Percentiles rank a stretch among this genome's conserved stretches.
Evolutionary conservation across 2,797 vertebrate genomes (phyloP).

Genomic region (Bryconaethiops microstoma): DNA sequence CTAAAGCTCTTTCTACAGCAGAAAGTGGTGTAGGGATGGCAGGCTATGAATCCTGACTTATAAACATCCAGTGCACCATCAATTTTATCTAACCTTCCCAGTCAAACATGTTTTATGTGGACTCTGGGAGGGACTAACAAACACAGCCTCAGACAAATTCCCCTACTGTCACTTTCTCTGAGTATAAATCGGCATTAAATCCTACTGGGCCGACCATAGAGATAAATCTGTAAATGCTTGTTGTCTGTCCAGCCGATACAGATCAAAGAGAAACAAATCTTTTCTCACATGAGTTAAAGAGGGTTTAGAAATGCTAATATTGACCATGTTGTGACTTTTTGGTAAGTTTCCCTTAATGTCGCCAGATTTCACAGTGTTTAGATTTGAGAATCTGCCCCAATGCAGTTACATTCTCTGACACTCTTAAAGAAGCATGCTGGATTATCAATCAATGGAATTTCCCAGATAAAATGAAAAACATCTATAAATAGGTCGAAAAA

Average conservation of each 20-base stretch:
- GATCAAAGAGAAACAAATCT: constrained; percentile 34
- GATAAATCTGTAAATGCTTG: constrained; percentile 48
- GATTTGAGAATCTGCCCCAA: not conserved
- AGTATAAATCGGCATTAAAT: constrained; percentile 58
- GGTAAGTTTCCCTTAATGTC: not conserved
- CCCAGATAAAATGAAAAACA: too few relatives aligned
- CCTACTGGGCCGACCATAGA: constrained; percentile 42
- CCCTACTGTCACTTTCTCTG: constrained; percentile 52
- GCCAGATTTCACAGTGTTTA: not conserved
- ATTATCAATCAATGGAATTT: too few relatives aligned
- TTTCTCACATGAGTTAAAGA: constrained; percentile 16
- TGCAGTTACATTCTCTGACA: not conserved
- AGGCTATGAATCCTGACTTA: constrained; percentile 66
- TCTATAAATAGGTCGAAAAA: too few relatives aligned
- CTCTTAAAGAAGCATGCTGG: too few relatives aligned
- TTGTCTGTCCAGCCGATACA: constrained; percentile 24
- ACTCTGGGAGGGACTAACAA: constrained; percentile 54
- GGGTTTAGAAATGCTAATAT: constrained; percentile 3
- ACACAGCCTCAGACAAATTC: constrained; percentile 50
- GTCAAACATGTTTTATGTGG: constrained; percentile 65
- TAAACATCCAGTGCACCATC: constrained; percentile 61
- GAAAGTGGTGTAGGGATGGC: constrained; percentile 64
- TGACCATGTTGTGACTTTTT: not conserved
- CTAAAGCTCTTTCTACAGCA: constrained; percentile 59
- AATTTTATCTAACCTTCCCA: constrained; percentile 59